Percentiles rank a stretch among this genome's conserved stretches.
Conservation (phyloP, 2,797 vertebrate species). For the Siniperca obscura region DNA sequence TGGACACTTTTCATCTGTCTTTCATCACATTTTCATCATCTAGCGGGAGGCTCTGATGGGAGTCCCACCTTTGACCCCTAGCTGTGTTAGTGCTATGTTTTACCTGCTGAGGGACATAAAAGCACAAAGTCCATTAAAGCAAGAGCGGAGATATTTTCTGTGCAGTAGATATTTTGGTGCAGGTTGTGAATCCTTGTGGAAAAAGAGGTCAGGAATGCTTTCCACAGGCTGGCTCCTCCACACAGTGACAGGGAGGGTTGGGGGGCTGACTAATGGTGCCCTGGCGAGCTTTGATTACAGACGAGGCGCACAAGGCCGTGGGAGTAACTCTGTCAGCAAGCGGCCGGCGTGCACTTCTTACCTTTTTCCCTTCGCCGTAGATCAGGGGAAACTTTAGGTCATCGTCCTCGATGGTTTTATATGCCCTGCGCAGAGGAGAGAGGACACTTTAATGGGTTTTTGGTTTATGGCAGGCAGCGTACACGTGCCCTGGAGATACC, state of each 20-base stretch:
- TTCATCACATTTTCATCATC: conserved; percentile 11
- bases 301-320: conserved; percentile 42
- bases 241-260: conserved; percentile 1
- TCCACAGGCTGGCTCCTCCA: conserved; percentile 32
- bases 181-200: conserved; percentile 31
- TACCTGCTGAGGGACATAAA: conserved; percentile 20
- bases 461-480: conserved; percentile 56
- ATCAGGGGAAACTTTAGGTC: conserved; percentile 99
- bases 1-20: conserved; percentile 1
- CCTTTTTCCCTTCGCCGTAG: conserved; percentile 99
- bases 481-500: conserved; percentile 51
- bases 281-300: conserved; percentile 66
- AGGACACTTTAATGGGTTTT: conserved; percentile 67
- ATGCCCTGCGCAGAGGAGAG: conserved; percentile 89
- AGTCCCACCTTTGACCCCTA: conserved; percentile 10
- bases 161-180: conserved; percentile 9
- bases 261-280: conserved; percentile 54
- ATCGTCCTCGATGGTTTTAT: conserved; percentile 98
- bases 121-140: conserved; percentile 21
- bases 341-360: conserved; percentile 71
- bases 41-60: background rate
- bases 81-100: background rate
- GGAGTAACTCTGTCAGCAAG: conserved; percentile 60
- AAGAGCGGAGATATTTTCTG: conserved; percentile 14
- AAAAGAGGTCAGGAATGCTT: conserved; percentile 46